phyloP scores from a whole-genome alignment of 2,888 invertebrate species.

The Xylocampa areola region DNA sequence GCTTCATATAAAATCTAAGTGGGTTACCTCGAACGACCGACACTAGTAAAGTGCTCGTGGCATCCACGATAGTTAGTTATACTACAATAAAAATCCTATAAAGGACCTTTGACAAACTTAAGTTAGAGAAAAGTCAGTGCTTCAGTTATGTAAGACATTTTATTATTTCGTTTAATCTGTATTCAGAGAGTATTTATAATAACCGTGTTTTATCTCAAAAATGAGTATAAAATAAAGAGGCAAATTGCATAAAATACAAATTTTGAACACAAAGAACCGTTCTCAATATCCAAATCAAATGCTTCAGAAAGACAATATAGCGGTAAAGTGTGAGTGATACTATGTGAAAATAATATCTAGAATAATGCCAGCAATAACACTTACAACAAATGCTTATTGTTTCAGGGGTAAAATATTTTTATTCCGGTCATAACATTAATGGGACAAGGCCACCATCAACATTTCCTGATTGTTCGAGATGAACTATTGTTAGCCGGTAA shows the following conservation, averaged over 20 bases:
- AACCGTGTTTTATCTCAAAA: no score
- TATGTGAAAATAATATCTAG: background rate
- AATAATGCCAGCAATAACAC: background rate
- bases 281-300: background rate
- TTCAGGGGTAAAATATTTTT: slow-evolving; percentile 8
- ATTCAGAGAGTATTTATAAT: no score
- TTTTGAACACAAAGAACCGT: background rate
- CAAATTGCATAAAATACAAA: no score
- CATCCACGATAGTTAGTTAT: background rate
- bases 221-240: no score
- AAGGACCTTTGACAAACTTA: background rate
- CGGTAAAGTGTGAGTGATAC: background rate
- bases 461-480: slow-evolving; percentile 1
- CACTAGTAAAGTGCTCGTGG: slow-evolving; percentile 31
- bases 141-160: no score
- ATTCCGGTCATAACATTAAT: slow-evolving; percentile 4
- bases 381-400: slow-evolving; percentile 6
- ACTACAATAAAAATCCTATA: background rate
- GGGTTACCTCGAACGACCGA: slow-evolving; percentile 51
- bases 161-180: no score
- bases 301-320: background rate
- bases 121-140: no score
- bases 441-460: background rate
- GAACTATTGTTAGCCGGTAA: slow-evolving; percentile 7
- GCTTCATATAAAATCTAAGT: slow-evolving; percentile 42